Percentiles rank a stretch among this genome's conserved stretches.
Evolutionary conservation across 2,113 vertebrate species (phyloP).

Genomic region (Asarcornis scutulata): DNA sequence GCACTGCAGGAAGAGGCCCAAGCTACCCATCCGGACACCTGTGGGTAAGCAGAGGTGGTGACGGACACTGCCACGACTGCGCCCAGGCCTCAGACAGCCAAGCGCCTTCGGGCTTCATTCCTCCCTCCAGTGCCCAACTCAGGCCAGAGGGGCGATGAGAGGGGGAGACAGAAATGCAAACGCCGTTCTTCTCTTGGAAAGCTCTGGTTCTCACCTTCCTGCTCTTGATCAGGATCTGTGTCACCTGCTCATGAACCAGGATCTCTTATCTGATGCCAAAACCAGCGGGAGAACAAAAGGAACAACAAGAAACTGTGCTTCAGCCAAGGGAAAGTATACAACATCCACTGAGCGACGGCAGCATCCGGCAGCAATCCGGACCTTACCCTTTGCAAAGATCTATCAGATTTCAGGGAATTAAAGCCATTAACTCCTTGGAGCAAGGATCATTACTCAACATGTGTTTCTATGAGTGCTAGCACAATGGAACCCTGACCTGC

Average conservation of each 20-base stretch:
- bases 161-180: neutral
- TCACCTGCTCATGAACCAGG: slow-evolving; percentile 43
- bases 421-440: slow-evolving; percentile 43
- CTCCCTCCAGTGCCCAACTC: rapidly evolving
- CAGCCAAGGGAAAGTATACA: slow-evolving; percentile 35
- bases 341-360: neutral
- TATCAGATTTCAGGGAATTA: slow-evolving; percentile 46
- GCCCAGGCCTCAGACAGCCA: neutral
- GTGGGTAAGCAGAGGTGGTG: neutral
- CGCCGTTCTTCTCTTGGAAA: neutral
- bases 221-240: neutral
- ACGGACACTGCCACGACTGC: neutral
- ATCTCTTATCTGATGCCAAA: slow-evolving; percentile 19
- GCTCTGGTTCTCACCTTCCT: neutral
- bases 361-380: slow-evolving; percentile 35
- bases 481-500: slow-evolving; percentile 20
- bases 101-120: neutral
- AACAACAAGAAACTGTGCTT: neutral
- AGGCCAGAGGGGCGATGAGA: rapidly evolving
- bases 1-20: slow-evolving; percentile 90
- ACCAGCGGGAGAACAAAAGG: slow-evolving; percentile 14
- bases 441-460: neutral
- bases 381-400: slow-evolving; percentile 29
- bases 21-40: slow-evolving; percentile 89
- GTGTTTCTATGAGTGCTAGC: neutral